Conservation (phyloP, 2,888 invertebrate genomes). For the Pollenia angustigena region DNA sequence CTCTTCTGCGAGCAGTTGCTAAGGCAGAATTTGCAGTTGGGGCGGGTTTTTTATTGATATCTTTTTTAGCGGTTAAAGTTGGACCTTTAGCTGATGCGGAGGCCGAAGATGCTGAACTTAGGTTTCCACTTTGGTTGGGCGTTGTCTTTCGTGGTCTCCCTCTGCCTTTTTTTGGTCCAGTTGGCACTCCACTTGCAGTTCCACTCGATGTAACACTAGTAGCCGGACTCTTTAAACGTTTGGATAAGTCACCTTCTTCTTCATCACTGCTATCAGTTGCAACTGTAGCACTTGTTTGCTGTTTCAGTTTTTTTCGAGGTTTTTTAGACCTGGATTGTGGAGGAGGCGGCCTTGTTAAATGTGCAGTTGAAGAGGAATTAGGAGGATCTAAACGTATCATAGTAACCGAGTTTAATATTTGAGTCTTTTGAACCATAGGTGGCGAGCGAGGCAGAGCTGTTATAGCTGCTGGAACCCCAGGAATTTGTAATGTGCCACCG, state of each 20-base stretch:
- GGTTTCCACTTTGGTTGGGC: conserved; percentile 77
- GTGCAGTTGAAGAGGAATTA: conserved; percentile 75
- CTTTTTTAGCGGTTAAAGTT: conserved; percentile 82
- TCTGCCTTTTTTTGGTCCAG: conserved; percentile 82
- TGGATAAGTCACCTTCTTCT: conserved; percentile 78
- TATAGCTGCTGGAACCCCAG: conserved; percentile 81
- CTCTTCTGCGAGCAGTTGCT: conserved; percentile 73
- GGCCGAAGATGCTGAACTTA: conserved; percentile 77
- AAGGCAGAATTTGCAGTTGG: conserved; percentile 68
- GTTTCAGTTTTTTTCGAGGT: conserved; percentile 78
- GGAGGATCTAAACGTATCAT: conserved; percentile 78
- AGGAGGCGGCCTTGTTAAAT: conserved; percentile 74
- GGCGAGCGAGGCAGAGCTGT: conserved; percentile 77
- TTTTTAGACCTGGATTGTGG: conserved; percentile 78
- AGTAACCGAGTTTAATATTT: conserved; percentile 78
- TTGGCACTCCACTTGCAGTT: conserved; percentile 60
- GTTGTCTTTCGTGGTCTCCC: conserved; percentile 85
- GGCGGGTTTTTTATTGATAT: conserved; percentile 80
- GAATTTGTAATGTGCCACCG: conserved; percentile 79
- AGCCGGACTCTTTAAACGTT: conserved; percentile 70
- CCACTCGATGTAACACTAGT: conserved; percentile 25
- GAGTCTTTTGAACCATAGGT: conserved; percentile 69
- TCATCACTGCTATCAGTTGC: conserved; percentile 79
- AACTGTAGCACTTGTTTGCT: conserved; percentile 70
- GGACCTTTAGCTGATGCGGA: conserved; percentile 81